Conservation (phyloP, 2,888 invertebrate genomes). For the Euplagia quadripunctaria region DNA sequence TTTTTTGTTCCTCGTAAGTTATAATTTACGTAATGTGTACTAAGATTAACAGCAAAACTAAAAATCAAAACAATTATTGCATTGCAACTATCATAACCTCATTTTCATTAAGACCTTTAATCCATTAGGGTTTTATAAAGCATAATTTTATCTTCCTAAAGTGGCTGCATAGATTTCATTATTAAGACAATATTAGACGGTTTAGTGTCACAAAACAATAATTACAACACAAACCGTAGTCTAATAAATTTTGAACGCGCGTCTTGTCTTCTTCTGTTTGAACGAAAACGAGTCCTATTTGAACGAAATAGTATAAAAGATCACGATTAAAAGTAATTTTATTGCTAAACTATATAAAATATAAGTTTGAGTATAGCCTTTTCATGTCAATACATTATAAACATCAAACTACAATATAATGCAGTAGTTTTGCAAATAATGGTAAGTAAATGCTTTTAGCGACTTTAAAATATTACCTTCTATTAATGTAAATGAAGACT, state of each 20-base stretch:
- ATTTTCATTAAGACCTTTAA: too few species aligned
- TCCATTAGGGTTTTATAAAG: neutral
- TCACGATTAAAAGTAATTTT: neutral
- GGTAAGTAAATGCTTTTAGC: constrained; percentile 34
- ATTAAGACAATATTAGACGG: too few species aligned
- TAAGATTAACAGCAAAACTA: too few species aligned
- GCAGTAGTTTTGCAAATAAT: constrained; percentile 40
- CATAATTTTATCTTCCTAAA: neutral
- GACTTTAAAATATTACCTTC: constrained; percentile 30
- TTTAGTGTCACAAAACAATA: too few species aligned
- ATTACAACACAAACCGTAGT: too few species aligned
- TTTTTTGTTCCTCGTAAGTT: constrained; percentile 18
- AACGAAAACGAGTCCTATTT: too few species aligned
- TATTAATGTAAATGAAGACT: constrained; percentile 36
- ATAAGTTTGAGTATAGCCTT: neutral
- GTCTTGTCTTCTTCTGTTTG: too few species aligned
- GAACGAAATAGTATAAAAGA: too few species aligned
- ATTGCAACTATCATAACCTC: neutral
- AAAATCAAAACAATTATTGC: neutral
- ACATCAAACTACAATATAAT: constrained; percentile 35
- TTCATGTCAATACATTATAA: constrained; percentile 35
- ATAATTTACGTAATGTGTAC: too few species aligned
- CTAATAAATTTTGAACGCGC: too few species aligned
- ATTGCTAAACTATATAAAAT: constrained; percentile 2
- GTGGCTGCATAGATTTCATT: too few species aligned